A percentile compares a stretch with the other conserved stretches of the same genome.
Conservation (phyloP, 2,888 invertebrate species). For the Pyrrhosoma nymphula region DNA sequence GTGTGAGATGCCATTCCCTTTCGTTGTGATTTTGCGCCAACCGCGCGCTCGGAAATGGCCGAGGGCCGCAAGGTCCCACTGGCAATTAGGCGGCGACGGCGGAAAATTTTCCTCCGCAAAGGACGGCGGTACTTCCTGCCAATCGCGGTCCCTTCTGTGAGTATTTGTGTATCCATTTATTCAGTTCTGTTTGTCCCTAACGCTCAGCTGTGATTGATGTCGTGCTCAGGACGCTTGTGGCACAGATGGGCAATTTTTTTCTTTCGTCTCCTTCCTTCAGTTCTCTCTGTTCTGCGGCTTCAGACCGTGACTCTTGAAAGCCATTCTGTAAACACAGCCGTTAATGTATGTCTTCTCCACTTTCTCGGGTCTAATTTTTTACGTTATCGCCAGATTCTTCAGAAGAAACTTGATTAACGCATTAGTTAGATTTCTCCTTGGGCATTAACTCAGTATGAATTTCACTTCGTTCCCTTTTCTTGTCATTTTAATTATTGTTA, state of each 20-base stretch:
- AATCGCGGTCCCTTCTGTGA: not conserved
- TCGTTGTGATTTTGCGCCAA: not conserved
- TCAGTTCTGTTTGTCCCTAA: not conserved
- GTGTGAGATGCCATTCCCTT: not conserved
- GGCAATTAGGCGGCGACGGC: not conserved
- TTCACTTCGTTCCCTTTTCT: too few species aligned
- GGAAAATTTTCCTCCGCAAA: not conserved
- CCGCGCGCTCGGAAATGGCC: not conserved
- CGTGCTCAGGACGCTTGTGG: not conserved
- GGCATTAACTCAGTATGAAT: too few species aligned
- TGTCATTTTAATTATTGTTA: too few species aligned
- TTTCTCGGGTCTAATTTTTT: not conserved
- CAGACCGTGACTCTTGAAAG: not conserved
- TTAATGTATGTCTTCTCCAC: not conserved
- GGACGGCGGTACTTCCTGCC: not conserved
- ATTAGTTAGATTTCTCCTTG: too few species aligned
- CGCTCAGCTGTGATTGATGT: not conserved
- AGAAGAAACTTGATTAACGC: not conserved
- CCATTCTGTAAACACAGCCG: not conserved
- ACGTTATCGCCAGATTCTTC: not conserved
- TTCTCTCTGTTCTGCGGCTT: not conserved
- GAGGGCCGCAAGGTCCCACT: not conserved
- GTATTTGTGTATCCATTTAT: not conserved
- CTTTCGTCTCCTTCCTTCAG: not conserved
- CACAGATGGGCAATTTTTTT: not conserved